phyloP scores from a whole-genome alignment of 2,888 invertebrate species.

The Camptogramma bilineatum region DNA sequence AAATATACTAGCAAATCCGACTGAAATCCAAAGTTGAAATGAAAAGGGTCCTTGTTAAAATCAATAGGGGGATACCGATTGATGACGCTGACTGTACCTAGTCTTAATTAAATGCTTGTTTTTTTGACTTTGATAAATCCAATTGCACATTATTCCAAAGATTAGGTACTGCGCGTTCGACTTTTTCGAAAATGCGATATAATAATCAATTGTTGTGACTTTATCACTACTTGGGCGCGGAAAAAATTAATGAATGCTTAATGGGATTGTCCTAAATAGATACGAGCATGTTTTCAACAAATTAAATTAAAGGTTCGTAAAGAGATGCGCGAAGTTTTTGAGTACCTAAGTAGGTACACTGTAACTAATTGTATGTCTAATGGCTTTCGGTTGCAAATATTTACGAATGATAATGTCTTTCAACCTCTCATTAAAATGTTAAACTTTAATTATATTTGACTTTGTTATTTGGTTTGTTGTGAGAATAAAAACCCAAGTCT shows the following conservation, averaged over 20 bases:
- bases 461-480: neutral
- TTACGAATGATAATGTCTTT: neutral
- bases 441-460: neutral
- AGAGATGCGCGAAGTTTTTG: neutral
- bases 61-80: too few species aligned
- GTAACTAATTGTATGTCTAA: neutral
- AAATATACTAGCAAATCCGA: too few species aligned
- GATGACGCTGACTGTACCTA: too few species aligned
- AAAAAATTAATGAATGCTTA: slow-evolving; percentile 1
- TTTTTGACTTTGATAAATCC: too few species aligned
- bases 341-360: neutral
- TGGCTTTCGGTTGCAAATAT: neutral
- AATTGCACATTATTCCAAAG: too few species aligned
- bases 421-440: neutral
- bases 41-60: too few species aligned
- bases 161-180: neutral
- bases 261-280: slow-evolving; percentile 2
- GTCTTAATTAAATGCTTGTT: too few species aligned
- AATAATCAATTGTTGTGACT: neutral
- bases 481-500: neutral
- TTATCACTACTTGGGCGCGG: neutral
- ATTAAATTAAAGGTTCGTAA: neutral
- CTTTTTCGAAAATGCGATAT: neutral
- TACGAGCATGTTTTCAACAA: slow-evolving; percentile 1
- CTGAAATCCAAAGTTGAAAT: too few species aligned